Evolutionary conservation across 1,140 invertebrate genomes (phyloP).

Genomic region (Platorchestia sp.): DNA sequence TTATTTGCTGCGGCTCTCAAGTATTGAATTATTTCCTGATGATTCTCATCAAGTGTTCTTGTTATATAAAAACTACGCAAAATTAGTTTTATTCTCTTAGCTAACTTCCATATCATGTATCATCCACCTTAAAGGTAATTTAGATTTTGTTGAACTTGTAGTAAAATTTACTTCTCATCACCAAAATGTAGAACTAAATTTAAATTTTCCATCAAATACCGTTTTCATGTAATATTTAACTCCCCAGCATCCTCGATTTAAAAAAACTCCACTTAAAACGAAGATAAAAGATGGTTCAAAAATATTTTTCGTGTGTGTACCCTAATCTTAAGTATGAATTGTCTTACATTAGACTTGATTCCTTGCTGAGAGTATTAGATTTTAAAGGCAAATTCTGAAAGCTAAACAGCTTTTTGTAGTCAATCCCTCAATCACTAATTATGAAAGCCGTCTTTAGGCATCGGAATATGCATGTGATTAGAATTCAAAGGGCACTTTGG

Average conservation of each 20-base stretch:
- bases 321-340: not conserved
- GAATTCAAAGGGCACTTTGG: not conserved
- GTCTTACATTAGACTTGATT: not conserved
- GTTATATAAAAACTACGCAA: not conserved
- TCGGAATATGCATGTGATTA: not conserved
- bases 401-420: not conserved
- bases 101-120: not conserved
- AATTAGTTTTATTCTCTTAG: not conserved
- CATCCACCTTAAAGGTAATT: not conserved
- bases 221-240: not conserved
- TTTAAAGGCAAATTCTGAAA: not conserved
- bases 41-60: not conserved
- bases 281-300: not conserved
- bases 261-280: not conserved
- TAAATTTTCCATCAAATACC: not conserved
- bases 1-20: not conserved
- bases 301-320: not conserved
- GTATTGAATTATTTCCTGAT: not conserved
- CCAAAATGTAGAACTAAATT: not conserved
- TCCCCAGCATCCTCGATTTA: not conserved
- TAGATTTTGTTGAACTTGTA: not conserved
- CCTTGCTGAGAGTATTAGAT: not conserved
- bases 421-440: not conserved
- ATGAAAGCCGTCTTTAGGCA: not conserved
- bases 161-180: not conserved